These are phyloP conservation scores for Nymphalis urticae DNA, from an alignment of 2,888 invertebrate species.

Conservation along the genomic window DNA sequence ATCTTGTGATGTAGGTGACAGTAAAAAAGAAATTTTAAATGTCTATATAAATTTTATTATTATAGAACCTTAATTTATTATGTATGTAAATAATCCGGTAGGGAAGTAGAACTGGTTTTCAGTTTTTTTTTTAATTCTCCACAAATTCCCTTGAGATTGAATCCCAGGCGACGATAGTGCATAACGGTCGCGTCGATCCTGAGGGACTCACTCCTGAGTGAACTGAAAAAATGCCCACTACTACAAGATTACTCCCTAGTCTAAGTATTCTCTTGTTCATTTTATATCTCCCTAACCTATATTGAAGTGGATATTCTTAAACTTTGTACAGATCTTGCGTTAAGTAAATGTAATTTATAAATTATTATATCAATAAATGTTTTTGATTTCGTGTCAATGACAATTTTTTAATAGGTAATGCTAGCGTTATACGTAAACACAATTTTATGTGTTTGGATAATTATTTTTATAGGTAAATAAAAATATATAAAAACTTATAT, in stretches of 20 bases:
- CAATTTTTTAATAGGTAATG: no score
- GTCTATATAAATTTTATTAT: no score
- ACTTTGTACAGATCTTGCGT: neutral
- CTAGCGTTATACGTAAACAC: no score
- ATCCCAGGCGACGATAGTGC: slow-evolving; percentile 70
- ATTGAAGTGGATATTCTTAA: neutral
- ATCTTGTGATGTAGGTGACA: no score
- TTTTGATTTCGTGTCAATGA: no score
- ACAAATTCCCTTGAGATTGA: slow-evolving; percentile 80
- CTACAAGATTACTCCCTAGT: slow-evolving; percentile 30
- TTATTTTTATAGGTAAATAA: no score
- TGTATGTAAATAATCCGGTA: neutral
- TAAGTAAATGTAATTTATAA: no score
- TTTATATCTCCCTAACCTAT: neutral
- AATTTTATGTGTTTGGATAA: no score
- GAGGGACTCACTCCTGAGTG: slow-evolving; percentile 59
- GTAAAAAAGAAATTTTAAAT: no score
- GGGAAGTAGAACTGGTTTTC: neutral
- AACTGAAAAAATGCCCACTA: slow-evolving; percentile 62
- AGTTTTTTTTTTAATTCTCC: slow-evolving; percentile 62
- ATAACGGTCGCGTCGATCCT: slow-evolving; percentile 55
- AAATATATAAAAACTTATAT: no score
- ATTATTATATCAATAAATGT: no score
- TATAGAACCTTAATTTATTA: neutral
- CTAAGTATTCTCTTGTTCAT: slow-evolving; percentile 18